Conservation (phyloP, 37 sponge, comb jelly and placozoan species). For the Mnemiopsis leidyi region DNA sequence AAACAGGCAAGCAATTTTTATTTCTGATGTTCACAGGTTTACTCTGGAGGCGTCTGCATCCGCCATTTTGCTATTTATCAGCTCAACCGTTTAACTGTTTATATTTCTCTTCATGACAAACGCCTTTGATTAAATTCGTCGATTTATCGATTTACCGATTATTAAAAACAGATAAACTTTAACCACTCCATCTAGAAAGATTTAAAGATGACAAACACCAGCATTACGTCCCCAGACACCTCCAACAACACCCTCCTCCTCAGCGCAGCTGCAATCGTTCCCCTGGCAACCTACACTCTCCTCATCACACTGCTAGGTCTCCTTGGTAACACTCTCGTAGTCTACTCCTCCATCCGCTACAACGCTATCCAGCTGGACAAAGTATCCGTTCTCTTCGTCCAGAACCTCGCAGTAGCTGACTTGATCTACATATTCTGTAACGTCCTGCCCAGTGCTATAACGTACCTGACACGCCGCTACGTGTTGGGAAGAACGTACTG, state of each 20-base stretch:
- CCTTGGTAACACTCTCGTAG: slow-evolving; percentile 59
- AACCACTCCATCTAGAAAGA: neutral
- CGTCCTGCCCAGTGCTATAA: neutral
- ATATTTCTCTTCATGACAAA: no score
- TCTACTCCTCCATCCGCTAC: slow-evolving; percentile 60
- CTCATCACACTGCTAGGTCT: neutral
- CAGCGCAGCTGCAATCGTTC: neutral
- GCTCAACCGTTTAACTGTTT: no score
- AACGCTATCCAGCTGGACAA: slow-evolving; percentile 26
- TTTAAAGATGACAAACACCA: neutral
- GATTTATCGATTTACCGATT: no score
- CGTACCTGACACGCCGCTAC: neutral
- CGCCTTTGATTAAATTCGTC: no score
- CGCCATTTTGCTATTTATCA: no score
- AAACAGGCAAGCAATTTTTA: no score
- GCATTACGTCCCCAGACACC: no score
- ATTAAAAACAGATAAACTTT: neutral
- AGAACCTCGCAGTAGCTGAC: slow-evolving; percentile 48
- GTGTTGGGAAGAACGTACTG: slow-evolving; percentile 1
- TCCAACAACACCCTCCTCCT: neutral
- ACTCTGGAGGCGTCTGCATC: no score
- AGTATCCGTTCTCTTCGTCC: neutral
- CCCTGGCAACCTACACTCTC: slow-evolving; percentile 18
- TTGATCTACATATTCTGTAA: neutral
- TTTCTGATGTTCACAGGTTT: no score